phyloP scores from a whole-genome alignment of 2,888 invertebrate species.

The Athetis lepigone region DNA sequence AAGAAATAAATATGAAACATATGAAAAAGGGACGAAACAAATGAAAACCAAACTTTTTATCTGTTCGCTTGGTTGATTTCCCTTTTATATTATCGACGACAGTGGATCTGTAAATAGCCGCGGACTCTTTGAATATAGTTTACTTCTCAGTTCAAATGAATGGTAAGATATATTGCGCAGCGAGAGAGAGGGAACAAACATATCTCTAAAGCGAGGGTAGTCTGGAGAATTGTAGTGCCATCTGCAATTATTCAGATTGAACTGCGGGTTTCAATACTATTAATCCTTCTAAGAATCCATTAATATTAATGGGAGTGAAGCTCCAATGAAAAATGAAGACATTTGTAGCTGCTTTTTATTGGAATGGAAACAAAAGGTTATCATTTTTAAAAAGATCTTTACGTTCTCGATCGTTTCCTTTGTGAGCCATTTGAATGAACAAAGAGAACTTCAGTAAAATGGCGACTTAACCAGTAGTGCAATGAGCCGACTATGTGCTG shows the following conservation, averaged over 20 bases:
- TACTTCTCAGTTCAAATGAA: slow-evolving; percentile 51
- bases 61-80: slow-evolving; percentile 47
- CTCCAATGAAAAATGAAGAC: slow-evolving; percentile 70
- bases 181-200: slow-evolving; percentile 38
- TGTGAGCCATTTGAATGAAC: slow-evolving; percentile 14
- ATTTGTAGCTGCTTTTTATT: slow-evolving; percentile 64
- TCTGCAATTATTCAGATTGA: slow-evolving; percentile 84
- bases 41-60: slow-evolving; percentile 53
- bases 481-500: slow-evolving; percentile 34
- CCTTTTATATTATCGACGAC: slow-evolving; percentile 47
- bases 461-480: slow-evolving; percentile 24
- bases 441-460: slow-evolving; percentile 22
- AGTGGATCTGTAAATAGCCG: slow-evolving; percentile 12
- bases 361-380: slow-evolving; percentile 48
- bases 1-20: slow-evolving; percentile 57
- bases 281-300: slow-evolving; percentile 79
- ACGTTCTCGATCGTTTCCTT: slow-evolving; percentile 33
- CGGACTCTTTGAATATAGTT: slow-evolving; percentile 33
- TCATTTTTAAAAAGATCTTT: slow-evolving; percentile 24
- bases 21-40: slow-evolving; percentile 59
- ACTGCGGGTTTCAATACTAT: slow-evolving; percentile 82
- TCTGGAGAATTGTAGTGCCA: slow-evolving; percentile 54
- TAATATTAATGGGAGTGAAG: slow-evolving; percentile 73
- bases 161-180: slow-evolving; percentile 36
- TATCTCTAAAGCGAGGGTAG: slow-evolving; percentile 43